phyloP scores from a whole-genome alignment of 2,888 invertebrate genomes.

The Pheosia tremula region DNA sequence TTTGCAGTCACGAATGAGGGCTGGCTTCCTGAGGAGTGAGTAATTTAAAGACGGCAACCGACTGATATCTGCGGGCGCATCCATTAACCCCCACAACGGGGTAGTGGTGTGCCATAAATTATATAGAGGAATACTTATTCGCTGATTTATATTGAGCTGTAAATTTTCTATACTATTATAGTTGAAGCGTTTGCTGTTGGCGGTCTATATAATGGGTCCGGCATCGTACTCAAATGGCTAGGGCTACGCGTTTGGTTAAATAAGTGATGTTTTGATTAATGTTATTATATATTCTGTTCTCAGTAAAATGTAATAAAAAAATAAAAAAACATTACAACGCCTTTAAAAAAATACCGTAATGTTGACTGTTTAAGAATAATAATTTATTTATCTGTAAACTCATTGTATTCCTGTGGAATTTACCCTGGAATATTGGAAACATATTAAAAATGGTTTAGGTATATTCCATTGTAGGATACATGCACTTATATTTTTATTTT shows the following conservation, averaged over 20 bases:
- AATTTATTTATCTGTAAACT: no score
- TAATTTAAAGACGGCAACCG: constrained; percentile 76
- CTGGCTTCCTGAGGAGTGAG: constrained; percentile 75
- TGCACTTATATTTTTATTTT: no score
- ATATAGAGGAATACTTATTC: constrained; percentile 73
- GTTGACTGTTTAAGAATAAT: no score
- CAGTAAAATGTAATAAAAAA: no score
- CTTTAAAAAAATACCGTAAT: no score
- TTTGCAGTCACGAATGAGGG: constrained; percentile 71
- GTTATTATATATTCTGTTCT: no score
- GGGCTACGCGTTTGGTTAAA: background rate
- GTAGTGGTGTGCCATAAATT: constrained; percentile 74
- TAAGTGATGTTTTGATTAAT: no score
- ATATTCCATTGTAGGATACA: no score
- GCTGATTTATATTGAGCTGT: constrained; percentile 76
- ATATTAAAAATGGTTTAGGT: no score
- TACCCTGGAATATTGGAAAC: no score
- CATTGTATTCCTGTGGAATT: no score
- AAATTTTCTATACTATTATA: constrained; percentile 59
- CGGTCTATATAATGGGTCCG: constrained; percentile 29
- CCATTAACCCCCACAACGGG: constrained; percentile 76
- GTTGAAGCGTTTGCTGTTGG: constrained; percentile 31
- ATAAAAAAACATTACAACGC: no score
- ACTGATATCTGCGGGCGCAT: constrained; percentile 79
- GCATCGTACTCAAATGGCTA: constrained; percentile 13